These are phyloP conservation scores for Sarcophaga peregrina DNA, from an alignment of 1,140 invertebrate species.

Conservation along the genomic window DNA sequence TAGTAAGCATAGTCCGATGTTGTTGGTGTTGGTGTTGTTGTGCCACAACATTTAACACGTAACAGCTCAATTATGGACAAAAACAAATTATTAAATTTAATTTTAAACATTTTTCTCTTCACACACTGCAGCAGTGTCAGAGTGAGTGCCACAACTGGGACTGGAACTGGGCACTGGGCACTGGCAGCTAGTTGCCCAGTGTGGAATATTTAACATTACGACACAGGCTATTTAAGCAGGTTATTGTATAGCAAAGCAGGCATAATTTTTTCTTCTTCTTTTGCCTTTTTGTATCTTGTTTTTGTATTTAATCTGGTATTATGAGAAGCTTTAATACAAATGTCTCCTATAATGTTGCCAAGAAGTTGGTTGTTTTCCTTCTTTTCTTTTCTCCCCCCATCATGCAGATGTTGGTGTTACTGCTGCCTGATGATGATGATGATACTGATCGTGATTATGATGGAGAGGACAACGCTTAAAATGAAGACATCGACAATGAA, in stretches of 20 bases:
- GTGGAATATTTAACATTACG: neutral
- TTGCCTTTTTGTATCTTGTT: neutral
- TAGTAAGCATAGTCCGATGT: neutral
- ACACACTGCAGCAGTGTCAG: too few relatives aligned
- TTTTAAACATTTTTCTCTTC: neutral
- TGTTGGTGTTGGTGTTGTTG: conserved; percentile 7
- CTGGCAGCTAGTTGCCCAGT: too few relatives aligned
- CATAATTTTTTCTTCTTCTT: neutral
- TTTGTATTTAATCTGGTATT: conserved; percentile 13
- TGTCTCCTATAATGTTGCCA: conserved; percentile 16
- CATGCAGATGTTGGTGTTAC: neutral
- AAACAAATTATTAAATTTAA: conserved; percentile 28
- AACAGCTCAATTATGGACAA: conserved; percentile 22
- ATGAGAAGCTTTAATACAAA: conserved; percentile 25
- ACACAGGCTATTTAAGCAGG: neutral
- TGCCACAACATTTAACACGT: conserved; percentile 18
- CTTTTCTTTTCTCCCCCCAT: too few relatives aligned
- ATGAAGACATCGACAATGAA: neutral
- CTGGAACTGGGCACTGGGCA: too few relatives aligned
- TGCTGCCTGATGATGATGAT: neutral
- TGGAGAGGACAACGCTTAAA: neutral
- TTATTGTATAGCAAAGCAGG: neutral
- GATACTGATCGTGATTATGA: neutral
- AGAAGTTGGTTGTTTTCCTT: neutral
- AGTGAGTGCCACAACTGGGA: too few relatives aligned